A percentile compares a stretch with the other conserved stretches of the same genome.
phyloP scores from a whole-genome alignment of 2,888 invertebrate species.

The Baronia brevicornis region DNA sequence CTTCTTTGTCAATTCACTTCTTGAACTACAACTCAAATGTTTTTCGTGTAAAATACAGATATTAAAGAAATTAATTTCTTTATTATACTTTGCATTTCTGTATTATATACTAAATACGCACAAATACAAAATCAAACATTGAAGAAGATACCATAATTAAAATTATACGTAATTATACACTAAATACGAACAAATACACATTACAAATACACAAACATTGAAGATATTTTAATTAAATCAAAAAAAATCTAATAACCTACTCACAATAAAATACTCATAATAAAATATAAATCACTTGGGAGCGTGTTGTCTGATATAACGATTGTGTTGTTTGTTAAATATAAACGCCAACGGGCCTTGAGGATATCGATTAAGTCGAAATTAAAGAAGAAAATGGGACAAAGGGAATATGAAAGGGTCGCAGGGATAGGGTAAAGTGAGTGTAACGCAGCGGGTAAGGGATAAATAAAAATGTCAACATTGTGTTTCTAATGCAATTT shows the following conservation, averaged over 20 bases:
- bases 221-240: no score
- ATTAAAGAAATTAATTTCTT: no score
- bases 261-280: background rate
- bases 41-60: no score
- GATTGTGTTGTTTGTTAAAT: constrained; percentile 33
- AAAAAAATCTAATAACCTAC: constrained; percentile 1
- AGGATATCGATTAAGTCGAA: constrained; percentile 49
- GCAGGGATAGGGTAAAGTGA: constrained; percentile 20
- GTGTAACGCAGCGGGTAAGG: constrained; percentile 21
- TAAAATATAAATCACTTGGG: constrained; percentile 2
- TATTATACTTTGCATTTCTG: no score
- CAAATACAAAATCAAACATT: no score
- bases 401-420: constrained; percentile 40
- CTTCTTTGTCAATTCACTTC: no score
- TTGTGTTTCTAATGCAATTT: background rate
- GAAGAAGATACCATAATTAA: no score
- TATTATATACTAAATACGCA: no score
- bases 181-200: no score
- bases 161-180: no score
- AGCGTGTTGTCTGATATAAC: background rate
- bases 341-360: constrained; percentile 41
- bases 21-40: no score
- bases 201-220: no score
- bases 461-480: constrained; percentile 3
- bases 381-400: constrained; percentile 54